Conservation (phyloP, 2,888 invertebrate genomes). For the Phasia obesa region DNA sequence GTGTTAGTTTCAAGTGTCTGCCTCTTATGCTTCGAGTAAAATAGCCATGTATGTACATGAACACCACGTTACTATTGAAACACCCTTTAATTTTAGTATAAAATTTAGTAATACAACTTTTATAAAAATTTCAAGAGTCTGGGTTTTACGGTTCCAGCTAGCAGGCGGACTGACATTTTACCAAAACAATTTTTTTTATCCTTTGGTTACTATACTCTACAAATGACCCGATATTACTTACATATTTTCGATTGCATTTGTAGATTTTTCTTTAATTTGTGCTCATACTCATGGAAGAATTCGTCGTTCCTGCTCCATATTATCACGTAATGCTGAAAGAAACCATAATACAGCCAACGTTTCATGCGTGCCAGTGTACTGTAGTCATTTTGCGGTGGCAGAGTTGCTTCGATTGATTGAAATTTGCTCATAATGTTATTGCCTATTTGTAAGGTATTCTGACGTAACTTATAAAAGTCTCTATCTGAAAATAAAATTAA, state of each 20-base stretch:
- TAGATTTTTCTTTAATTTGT: conserved; percentile 49
- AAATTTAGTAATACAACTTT: too few relatives aligned
- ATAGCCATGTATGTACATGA: too few relatives aligned
- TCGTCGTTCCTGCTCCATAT: conserved; percentile 60
- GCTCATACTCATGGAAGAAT: conserved; percentile 63
- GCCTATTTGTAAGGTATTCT: conserved; percentile 50
- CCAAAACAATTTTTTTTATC: too few relatives aligned
- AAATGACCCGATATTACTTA: conserved; percentile 41
- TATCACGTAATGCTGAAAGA: conserved; percentile 55
- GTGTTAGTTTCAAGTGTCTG: too few relatives aligned
- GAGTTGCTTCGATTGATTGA: conserved; percentile 52
- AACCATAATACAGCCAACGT: conserved; percentile 61
- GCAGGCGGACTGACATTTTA: too few relatives aligned
- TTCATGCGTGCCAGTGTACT: conserved; percentile 64
- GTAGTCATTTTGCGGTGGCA: conserved; percentile 47
- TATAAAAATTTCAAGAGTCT: too few relatives aligned
- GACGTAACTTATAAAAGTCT: conserved; percentile 62
- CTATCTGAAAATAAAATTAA: conserved; percentile 44
- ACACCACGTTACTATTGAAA: too few relatives aligned
- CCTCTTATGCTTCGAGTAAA: too few relatives aligned
- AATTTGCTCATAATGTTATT: conserved; percentile 62
- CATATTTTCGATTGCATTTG: conserved; percentile 62
- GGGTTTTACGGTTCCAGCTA: too few relatives aligned
- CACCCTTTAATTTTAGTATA: too few relatives aligned
- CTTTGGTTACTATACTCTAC: too few relatives aligned